Evolutionary conservation across 2,888 invertebrate species (phyloP), one percentile per base, ranked within the genome.

Genomic region (Agrochola macilenta): DNA sequence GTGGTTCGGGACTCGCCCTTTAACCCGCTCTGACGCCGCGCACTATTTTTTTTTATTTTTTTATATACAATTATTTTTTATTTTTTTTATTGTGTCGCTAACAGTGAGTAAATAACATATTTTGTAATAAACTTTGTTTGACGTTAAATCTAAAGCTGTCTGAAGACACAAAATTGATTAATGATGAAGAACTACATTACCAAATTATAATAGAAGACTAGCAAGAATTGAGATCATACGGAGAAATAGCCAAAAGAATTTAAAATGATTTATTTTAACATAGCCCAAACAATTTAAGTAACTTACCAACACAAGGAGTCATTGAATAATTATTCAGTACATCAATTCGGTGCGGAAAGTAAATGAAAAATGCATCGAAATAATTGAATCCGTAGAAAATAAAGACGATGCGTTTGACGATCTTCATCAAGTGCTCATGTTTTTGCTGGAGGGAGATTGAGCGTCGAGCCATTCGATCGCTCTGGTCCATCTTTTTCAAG

Each of bases 291-390:
- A 39, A 35, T 35, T 57, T 57, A 1, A 54, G 39, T 23, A 46
- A 81, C 94, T 93, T 91, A 95, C 96, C 95, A 74, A 94, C 93
- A 81, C 96, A 96, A 52, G 92, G 93, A 0, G 92, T 91, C 93
- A 95, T 93, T 5, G 92, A 90, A 80, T 90, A 95, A 76, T 90
- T 91, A 76, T 93, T 91, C 2, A 66, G 58, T 4, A 94, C 82
- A 74, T 93, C 85, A 2, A 85, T 74, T 4, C 95, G 91, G 69
- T 92, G 85, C 3, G 95, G 95, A 26, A 94, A 63, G 70, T 96
- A 95, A 20, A 94, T 89, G 0, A 91, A 82, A 0, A 84, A 23
- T 0, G 87, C 93, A 68, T 94, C 90, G 0, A 83, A 17, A 0
- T 88, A 43, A 76, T 95, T 95, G 2, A 87, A 86, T 2, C 83